Conservation (phyloP, 2,888 invertebrate genomes). For the Unio pictorum region DNA sequence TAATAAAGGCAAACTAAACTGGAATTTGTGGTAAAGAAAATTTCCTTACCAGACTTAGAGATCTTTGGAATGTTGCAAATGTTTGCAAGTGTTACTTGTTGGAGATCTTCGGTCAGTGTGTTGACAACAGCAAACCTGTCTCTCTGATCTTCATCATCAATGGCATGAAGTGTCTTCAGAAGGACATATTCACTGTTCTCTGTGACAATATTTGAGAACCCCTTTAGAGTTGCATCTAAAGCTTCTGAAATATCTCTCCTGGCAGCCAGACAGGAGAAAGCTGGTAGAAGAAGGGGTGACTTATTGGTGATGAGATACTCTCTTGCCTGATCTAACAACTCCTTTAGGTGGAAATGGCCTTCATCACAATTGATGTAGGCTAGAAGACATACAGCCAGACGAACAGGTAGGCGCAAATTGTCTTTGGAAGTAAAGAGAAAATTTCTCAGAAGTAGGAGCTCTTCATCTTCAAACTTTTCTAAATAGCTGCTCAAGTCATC, state of each 20-base stretch:
- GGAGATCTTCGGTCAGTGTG: conserved; percentile 17
- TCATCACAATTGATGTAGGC: conserved; percentile 34
- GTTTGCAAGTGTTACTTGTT: conserved; percentile 7
- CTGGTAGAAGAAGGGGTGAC: conserved; percentile 47
- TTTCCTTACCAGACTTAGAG: too few relatives aligned
- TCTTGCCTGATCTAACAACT: conserved; percentile 35
- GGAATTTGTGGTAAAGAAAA: too few relatives aligned
- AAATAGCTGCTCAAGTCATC: conserved; percentile 85
- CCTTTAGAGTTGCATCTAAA: conserved; percentile 20
- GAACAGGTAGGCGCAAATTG: conserved; percentile 27
- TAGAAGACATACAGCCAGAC: conserved; percentile 48
- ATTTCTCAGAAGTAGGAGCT: conserved; percentile 78
- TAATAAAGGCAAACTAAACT: too few relatives aligned
- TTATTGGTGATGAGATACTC: conserved; percentile 27
- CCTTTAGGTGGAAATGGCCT: conserved; percentile 27
- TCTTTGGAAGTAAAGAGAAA: conserved; percentile 39
- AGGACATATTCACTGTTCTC: conserved; percentile 21
- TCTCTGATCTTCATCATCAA: conserved; percentile 16
- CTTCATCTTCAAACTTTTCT: conserved; percentile 84
- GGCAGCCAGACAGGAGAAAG: conserved; percentile 49
- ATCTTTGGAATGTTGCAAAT: too few relatives aligned
- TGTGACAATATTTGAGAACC: conserved; percentile 20
- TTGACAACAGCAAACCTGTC: conserved; percentile 18
- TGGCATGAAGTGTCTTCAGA: conserved; percentile 14
- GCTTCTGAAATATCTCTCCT: conserved; percentile 35